A percentile compares a stretch with the other conserved stretches of the same genome.
These are phyloP conservation scores for Periphyllus acericola DNA, from an alignment of 2,888 invertebrate species.

Conservation along the genomic window DNA sequence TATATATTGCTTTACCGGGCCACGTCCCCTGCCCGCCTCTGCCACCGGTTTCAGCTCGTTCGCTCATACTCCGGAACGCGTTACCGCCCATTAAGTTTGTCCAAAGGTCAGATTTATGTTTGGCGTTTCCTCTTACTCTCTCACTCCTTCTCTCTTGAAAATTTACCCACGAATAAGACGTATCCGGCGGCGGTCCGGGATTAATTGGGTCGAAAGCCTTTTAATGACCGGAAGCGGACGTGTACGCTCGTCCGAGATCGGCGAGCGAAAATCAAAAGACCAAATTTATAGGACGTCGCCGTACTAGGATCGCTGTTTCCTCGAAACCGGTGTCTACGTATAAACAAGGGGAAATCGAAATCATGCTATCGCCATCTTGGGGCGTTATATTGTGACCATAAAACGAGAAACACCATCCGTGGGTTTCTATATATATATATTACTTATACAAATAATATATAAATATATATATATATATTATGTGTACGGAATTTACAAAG, in stretches of 20 bases:
- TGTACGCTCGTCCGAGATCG: slow-evolving; percentile 37
- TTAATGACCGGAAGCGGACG: slow-evolving; percentile 53
- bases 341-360: background rate
- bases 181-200: slow-evolving; percentile 15
- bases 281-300: slow-evolving; percentile 33
- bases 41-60: background rate
- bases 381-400: background rate
- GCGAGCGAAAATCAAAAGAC: slow-evolving; percentile 48
- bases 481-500: background rate
- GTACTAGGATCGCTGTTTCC: background rate
- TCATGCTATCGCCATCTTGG: background rate
- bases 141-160: background rate
- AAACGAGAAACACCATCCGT: background rate
- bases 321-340: background rate
- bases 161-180: slow-evolving; percentile 34
- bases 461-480: background rate
- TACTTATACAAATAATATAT: background rate
- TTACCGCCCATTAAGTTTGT: slow-evolving; percentile 51
- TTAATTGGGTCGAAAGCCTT: slow-evolving; percentile 59
- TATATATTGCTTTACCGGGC: no score
- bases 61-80: slow-evolving; percentile 44
- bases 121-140: background rate
- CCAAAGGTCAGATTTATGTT: slow-evolving; percentile 55
- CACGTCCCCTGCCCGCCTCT: background rate
- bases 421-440: background rate